These are phyloP conservation scores for Cataglyphis albicans DNA, from an alignment of 2,888 invertebrate genomes.

Conservation along the genomic window DNA sequence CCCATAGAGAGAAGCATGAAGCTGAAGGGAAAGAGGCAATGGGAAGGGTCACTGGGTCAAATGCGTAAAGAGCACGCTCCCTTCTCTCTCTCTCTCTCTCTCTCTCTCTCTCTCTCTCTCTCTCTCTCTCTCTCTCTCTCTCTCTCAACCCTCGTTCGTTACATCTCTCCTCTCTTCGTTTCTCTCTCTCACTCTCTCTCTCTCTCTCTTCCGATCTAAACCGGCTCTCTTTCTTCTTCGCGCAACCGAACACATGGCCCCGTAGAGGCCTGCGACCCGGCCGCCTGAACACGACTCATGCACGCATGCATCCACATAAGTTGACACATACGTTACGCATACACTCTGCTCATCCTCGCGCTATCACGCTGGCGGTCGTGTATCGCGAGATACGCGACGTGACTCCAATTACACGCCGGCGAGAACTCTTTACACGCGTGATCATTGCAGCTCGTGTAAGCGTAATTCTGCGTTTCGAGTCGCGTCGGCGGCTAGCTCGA, in stretches of 20 bases:
- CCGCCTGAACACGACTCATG: constrained; percentile 59
- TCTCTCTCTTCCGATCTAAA: constrained; percentile 57
- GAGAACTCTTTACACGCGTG: constrained; percentile 9
- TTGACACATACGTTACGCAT: constrained; percentile 43
- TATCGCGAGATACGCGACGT: constrained; percentile 57
- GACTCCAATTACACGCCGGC: constrained; percentile 50
- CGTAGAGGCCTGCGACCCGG: constrained; percentile 60
- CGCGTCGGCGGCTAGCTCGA: constrained; percentile 5
- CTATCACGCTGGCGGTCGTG: constrained; percentile 46
- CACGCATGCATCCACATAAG: constrained; percentile 39
- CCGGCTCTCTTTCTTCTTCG: constrained; percentile 67
- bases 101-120: no score
- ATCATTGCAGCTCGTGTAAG: constrained; percentile 9
- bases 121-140: constrained; percentile 49
- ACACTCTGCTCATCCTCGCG: constrained; percentile 47
- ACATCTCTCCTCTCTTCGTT: constrained; percentile 37
- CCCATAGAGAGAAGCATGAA: constrained; percentile 58
- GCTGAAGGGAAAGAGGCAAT: constrained; percentile 61
- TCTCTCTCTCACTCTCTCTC: constrained; percentile 46
- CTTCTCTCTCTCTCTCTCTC: constrained; percentile 50
- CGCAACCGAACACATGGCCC: constrained; percentile 81
- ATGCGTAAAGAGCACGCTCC: constrained; percentile 78
- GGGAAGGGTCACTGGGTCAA: constrained; percentile 85
- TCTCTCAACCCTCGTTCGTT: constrained; percentile 65
- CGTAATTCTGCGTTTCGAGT: constrained; percentile 45